phyloP scores from a whole-genome alignment of 1,140 invertebrate genomes.

The Zelostemma sp. region DNA sequence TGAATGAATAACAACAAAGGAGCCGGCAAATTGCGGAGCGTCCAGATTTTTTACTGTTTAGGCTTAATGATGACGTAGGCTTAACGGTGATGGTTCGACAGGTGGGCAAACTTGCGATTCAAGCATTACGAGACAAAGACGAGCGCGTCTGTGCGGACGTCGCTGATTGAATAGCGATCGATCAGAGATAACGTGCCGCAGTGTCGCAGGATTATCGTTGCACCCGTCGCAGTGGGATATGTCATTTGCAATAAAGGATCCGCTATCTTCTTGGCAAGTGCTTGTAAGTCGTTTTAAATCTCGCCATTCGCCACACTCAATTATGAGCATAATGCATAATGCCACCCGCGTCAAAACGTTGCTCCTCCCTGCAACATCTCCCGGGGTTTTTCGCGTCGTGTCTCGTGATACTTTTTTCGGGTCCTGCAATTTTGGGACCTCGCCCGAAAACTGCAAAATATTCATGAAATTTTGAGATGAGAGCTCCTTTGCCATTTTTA shows the following conservation, averaged over 20 bases:
- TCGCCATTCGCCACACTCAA: conserved; percentile 23
- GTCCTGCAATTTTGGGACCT: no score
- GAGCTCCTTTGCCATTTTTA: no score
- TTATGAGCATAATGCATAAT: conserved; percentile 13
- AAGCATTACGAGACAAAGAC: conserved; percentile 11
- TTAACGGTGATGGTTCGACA: conserved; percentile 32
- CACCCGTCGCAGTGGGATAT: neutral
- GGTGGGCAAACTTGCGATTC: conserved; percentile 29
- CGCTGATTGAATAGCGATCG: neutral
- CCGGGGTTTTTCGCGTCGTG: no score
- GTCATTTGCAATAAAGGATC: conserved; percentile 3
- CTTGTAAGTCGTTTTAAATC: neutral
- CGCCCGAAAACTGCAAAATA: neutral
- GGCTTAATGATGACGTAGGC: conserved; percentile 15
- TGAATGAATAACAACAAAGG: no score
- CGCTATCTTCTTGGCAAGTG: conserved; percentile 1
- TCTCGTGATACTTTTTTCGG: neutral
- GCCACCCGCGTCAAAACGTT: no score
- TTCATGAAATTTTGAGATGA: no score
- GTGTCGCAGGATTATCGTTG: conserved; percentile 3
- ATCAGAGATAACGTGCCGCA: conserved; percentile 1
- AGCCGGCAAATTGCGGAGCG: neutral
- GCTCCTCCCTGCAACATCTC: no score
- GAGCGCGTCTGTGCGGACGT: conserved; percentile 3
- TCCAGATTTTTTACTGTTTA: conserved; percentile 13